Percentiles rank a stretch among this genome's conserved stretches.
These are phyloP conservation scores for Eudyptes chrysolophus DNA, from an alignment of 2,113 vertebrate genomes.

Conservation along the genomic window DNA sequence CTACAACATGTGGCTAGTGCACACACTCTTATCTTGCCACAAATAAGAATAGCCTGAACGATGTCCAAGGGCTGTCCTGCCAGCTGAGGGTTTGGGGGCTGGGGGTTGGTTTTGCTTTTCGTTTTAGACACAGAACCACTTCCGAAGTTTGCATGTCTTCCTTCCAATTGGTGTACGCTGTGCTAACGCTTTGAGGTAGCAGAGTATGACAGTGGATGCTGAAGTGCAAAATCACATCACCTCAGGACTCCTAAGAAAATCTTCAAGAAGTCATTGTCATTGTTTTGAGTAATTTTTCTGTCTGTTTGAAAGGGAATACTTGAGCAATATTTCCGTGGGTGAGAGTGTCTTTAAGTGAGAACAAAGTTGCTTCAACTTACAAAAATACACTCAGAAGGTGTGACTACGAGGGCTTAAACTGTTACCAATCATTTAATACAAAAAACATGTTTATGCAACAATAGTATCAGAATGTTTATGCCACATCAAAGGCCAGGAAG, in stretches of 20 bases:
- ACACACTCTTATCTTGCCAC: not conserved
- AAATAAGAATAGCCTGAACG: not conserved
- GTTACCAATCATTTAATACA: not conserved
- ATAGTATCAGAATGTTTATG: not conserved
- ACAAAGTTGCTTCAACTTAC: not conserved
- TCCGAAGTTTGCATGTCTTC: not conserved
- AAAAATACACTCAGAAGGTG: not conserved
- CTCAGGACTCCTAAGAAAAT: not conserved
- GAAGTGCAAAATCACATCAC: not conserved
- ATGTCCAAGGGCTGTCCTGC: not conserved
- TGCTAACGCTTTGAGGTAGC: not conserved
- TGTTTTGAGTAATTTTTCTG: not conserved
- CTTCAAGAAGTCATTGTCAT: not conserved
- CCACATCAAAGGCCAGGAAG: not conserved
- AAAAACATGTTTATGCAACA: not conserved
- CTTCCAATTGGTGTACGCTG: rapidly evolving
- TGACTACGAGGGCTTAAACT: not conserved
- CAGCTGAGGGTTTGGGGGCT: not conserved
- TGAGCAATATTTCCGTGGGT: not conserved
- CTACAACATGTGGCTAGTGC: rapidly evolving
- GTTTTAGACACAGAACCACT: not conserved
- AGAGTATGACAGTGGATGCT: not conserved
- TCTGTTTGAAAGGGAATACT: not conserved
- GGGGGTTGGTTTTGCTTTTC: not conserved
- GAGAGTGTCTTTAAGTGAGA: not conserved